Evolutionary conservation across 2,797 vertebrate species (phyloP).

Genomic region (Pangasius krempfi): DNA sequence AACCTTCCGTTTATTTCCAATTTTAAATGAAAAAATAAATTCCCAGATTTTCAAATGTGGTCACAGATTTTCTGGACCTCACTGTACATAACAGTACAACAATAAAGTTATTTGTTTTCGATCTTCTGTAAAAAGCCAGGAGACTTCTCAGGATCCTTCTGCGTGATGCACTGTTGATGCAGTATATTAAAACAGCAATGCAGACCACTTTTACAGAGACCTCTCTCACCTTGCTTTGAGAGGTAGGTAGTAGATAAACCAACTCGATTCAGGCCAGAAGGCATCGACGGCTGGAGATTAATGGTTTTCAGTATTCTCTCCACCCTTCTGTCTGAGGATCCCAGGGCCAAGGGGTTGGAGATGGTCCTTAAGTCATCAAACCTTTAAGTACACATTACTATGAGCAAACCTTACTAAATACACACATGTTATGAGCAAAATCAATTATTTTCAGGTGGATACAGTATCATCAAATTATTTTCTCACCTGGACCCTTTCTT

Average conservation of each 20-base stretch:
- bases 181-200: background rate
- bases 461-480: background rate
- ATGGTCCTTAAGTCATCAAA: constrained; percentile 73
- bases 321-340: constrained; percentile 75
- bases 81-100: background rate
- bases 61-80: background rate
- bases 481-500: constrained; percentile 70
- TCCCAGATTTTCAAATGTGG: background rate
- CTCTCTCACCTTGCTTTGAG: constrained; percentile 76
- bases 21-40: too few relatives aligned
- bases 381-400: constrained; percentile 56
- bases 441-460: background rate
- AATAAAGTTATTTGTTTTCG: too few relatives aligned
- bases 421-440: background rate
- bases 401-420: background rate
- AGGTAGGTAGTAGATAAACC: constrained; percentile 64
- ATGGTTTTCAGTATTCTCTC: constrained; percentile 79
- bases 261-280: constrained; percentile 56
- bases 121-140: too few relatives aligned
- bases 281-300: constrained; percentile 70
- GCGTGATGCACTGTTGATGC: background rate
- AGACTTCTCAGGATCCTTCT: background rate
- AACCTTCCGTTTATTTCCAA: too few relatives aligned
- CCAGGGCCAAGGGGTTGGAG: constrained; percentile 79
- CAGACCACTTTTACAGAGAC: background rate